A percentile compares a stretch with the other conserved stretches of the same genome.
phyloP scores from a whole-genome alignment of 1,140 invertebrate genomes.

The Stegodyphus mimosarum region DNA sequence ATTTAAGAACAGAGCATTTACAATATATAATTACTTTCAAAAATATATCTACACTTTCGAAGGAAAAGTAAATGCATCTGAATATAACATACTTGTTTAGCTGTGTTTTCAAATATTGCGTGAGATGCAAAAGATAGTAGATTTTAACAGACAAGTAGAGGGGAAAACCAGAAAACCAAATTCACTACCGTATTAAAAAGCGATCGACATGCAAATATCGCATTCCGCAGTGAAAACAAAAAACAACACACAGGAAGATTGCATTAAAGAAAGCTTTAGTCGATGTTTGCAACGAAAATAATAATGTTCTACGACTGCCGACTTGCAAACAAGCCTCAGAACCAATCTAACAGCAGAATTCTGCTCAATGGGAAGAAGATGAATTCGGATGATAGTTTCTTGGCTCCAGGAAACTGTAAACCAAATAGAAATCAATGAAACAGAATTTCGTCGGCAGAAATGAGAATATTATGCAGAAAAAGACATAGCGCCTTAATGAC shows the following conservation, averaged over 20 bases:
- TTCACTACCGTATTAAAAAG: neutral
- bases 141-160: too few relatives aligned
- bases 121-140: too few relatives aligned
- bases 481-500: slow-evolving; percentile 25
- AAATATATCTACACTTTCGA: too few relatives aligned
- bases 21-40: too few relatives aligned
- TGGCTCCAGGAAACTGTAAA: too few relatives aligned
- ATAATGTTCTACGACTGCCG: slow-evolving; percentile 8
- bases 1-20: too few relatives aligned
- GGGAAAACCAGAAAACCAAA: neutral
- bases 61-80: too few relatives aligned
- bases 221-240: neutral
- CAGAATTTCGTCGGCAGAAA: slow-evolving; percentile 7
- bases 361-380: too few relatives aligned
- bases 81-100: too few relatives aligned
- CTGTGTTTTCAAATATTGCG: too few relatives aligned
- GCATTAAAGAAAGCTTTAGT: slow-evolving; percentile 14
- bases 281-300: slow-evolving; percentile 28
- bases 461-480: slow-evolving; percentile 39
- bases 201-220: slow-evolving; percentile 11
- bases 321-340: slow-evolving; percentile 17
- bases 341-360: neutral
- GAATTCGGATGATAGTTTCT: too few relatives aligned
- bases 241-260: neutral
- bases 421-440: slow-evolving; percentile 17